phyloP scores from a whole-genome alignment of 2,797 vertebrate genomes.

The Coregonus sp. region DNA sequence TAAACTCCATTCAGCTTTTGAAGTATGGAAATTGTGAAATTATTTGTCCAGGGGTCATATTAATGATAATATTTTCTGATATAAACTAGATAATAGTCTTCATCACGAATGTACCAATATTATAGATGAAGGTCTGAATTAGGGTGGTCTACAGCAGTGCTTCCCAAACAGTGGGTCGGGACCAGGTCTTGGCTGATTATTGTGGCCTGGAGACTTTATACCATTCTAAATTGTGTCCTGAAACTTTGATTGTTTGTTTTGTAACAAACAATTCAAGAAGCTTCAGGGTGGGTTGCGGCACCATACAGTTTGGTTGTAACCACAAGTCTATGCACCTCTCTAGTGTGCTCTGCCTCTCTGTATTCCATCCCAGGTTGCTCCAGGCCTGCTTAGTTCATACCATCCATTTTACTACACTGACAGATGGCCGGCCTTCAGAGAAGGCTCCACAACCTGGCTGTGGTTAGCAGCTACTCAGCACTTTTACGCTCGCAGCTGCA shows the following conservation, averaged over 20 bases:
- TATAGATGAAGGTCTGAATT: background rate
- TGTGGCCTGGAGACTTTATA: background rate
- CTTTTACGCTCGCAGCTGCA: constrained; percentile 57
- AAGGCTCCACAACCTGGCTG: constrained; percentile 52
- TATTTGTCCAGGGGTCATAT: background rate
- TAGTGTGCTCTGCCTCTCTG: background rate
- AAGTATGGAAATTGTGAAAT: background rate
- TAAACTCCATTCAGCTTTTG: background rate
- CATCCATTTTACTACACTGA: constrained; percentile 42
- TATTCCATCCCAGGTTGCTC: background rate
- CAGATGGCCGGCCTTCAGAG: constrained; percentile 61
- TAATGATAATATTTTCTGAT: background rate
- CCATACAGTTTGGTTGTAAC: too few species aligned
- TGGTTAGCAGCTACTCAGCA: constrained; percentile 61
- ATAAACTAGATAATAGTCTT: background rate
- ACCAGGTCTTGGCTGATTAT: background rate
- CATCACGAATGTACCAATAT: too few species aligned
- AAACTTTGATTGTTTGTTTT: background rate
- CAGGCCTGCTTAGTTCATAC: constrained; percentile 28
- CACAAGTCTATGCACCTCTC: background rate
- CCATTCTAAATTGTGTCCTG: background rate
- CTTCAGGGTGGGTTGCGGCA: too few species aligned
- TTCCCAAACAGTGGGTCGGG: background rate
- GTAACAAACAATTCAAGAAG: too few species aligned
- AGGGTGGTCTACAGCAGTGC: background rate